Evolutionary conservation across 2,888 invertebrate species (phyloP).

Genomic region (Dicyrtomina minuta): DNA sequence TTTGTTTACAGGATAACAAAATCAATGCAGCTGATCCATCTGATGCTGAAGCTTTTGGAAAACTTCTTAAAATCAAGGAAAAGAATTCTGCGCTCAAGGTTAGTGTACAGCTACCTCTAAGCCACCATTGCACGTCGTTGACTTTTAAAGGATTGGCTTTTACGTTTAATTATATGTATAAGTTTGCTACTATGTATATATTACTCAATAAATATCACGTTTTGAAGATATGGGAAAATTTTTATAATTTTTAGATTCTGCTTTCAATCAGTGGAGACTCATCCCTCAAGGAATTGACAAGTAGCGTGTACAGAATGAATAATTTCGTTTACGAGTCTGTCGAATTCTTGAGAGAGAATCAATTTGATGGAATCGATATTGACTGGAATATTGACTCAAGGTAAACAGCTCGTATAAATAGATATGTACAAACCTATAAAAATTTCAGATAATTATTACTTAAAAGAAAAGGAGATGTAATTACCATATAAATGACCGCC

Average conservation of each 20-base stretch:
- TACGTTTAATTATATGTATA: background rate
- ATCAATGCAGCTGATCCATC: slow-evolving; percentile 74
- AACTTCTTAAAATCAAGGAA: slow-evolving; percentile 79
- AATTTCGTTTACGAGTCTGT: slow-evolving; percentile 94
- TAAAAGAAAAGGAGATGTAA: no score
- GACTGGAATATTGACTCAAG: slow-evolving; percentile 71
- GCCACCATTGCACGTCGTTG: background rate
- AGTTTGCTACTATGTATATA: background rate
- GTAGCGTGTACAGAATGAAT: slow-evolving; percentile 89
- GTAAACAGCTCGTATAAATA: slow-evolving; percentile 1
- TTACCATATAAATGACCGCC: no score
- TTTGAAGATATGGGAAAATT: no score
- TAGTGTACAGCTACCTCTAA: slow-evolving; percentile 36
- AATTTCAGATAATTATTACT: no score
- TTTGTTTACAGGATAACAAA: slow-evolving; percentile 69
- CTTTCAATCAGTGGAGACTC: slow-evolving; percentile 63
- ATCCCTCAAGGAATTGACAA: slow-evolving; percentile 77
- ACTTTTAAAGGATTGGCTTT: background rate
- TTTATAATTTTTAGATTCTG: no score
- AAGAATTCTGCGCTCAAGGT: slow-evolving; percentile 86
- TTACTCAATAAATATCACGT: background rate
- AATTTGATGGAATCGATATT: slow-evolving; percentile 88
- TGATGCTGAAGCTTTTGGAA: slow-evolving; percentile 74
- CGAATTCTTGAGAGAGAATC: slow-evolving; percentile 84
- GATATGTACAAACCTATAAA: background rate